These are phyloP conservation scores for Geococcyx californianus DNA, from an alignment of 2,113 vertebrate species.

Conservation along the genomic window DNA sequence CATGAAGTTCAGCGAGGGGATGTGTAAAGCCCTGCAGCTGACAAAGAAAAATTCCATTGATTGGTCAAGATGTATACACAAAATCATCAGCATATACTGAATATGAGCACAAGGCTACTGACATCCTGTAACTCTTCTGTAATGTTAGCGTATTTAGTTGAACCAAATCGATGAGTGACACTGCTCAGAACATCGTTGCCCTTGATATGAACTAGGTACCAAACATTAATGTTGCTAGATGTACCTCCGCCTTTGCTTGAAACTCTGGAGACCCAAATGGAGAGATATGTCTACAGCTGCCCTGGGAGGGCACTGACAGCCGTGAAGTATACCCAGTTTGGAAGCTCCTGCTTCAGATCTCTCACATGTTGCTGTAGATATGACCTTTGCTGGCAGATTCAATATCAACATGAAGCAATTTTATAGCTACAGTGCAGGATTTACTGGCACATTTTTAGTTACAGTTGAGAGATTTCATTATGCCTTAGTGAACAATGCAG, in stretches of 20 bases:
- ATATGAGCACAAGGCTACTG: background rate
- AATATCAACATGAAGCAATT: background rate
- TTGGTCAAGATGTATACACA: background rate
- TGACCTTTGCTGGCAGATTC: background rate
- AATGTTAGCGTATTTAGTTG: background rate
- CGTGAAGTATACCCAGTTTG: background rate
- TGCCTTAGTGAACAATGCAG: background rate
- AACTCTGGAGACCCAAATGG: background rate
- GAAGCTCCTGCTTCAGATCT: background rate
- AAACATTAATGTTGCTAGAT: background rate
- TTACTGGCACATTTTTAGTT: background rate
- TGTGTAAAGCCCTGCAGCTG: background rate
- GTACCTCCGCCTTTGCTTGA: background rate
- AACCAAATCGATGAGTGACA: background rate
- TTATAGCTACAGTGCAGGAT: background rate
- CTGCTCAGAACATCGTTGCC: background rate
- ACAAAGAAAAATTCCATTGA: background rate
- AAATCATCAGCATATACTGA: background rate
- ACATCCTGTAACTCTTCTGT: background rate
- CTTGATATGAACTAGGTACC: background rate
- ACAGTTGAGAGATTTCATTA: background rate
- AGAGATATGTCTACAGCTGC: background rate
- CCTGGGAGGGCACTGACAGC: background rate
- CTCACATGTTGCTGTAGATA: background rate
- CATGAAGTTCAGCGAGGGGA: background rate